These are phyloP conservation scores for Serinus canaria DNA, from an alignment of 2,113 vertebrate genomes.

Conservation along the genomic window DNA sequence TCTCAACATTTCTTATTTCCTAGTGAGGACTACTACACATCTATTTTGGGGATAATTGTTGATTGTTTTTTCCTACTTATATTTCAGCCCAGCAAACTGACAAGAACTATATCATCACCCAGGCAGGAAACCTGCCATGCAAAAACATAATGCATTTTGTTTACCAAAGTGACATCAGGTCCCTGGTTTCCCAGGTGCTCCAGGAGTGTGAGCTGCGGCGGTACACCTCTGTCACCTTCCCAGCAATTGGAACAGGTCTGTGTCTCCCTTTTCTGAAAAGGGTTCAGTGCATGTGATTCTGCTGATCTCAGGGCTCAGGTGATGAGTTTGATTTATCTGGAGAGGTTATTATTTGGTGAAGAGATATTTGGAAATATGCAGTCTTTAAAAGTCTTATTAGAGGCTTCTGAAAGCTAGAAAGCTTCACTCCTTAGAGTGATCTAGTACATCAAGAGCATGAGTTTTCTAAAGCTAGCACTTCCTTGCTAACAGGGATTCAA, in stretches of 20 bases:
- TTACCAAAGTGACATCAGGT: conserved; percentile 54
- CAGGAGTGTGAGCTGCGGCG: conserved; percentile 70
- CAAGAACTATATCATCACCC: conserved; percentile 72
- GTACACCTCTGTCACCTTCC: conserved; percentile 79
- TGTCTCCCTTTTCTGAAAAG: not conserved
- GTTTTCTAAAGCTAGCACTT: not conserved
- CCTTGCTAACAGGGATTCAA: not conserved
- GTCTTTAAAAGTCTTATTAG: not conserved
- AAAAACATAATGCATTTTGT: conserved; percentile 84
- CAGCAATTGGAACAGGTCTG: conserved; percentile 91
- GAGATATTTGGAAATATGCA: not conserved
- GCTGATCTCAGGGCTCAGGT: not conserved
- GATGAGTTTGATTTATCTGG: not conserved
- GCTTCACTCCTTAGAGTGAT: not conserved
- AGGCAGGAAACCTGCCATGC: conserved; percentile 79
- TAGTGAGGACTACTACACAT: not conserved
- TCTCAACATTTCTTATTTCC: not conserved
- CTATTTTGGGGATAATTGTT: not conserved
- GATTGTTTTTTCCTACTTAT: not conserved
- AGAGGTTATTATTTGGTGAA: not conserved
- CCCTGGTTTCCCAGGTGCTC: conserved; percentile 68
- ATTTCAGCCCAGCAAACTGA: conserved; percentile 70
- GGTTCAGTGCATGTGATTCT: not conserved
- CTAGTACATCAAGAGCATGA: not conserved
- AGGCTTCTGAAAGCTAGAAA: not conserved